Base-by-base conservation (phyloP, 2,113 vertebrate species). In the Hippolais icterina region DNA sequence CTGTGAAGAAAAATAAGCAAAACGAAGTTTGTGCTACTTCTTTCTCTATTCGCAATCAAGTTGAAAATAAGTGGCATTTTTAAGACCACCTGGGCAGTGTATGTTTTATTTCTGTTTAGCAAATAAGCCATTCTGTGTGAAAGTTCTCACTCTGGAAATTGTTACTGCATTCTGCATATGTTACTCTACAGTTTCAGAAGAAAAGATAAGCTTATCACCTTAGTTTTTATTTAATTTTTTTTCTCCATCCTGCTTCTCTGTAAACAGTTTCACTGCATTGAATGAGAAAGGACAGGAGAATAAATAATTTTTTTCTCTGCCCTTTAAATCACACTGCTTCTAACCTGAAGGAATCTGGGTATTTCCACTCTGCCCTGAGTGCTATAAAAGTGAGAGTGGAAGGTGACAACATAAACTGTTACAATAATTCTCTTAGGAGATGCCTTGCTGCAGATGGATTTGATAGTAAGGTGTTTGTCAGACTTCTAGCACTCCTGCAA, bases 391-490 rank as follows among this genome's bases (percentile, higher is more conserved):
- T 54, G 44, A 57, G n/a, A 96, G 65, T 21, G 37, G 76, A 96
- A 95, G 72, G 90, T 57, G 80, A 78, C 81, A 95, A 71, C 69
- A 81, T 57, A 86, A 94, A 86, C 93, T 89, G 90, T 90, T 93
- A 94, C 33, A 93, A 60, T 87, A 96, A 89, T 54, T 92, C 90
- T 88, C 65, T 71, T 28, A 79, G 83, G 85, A 93, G 31, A 22
- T 95, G 69, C 72, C 61, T 65, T 83, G 13, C 81, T 90, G 70
- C 65, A 78, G 60, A 57, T 31, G n/a, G 83, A 56, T 92, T 84
- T 65, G 77, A 54, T 82, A 50, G 64, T 15, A 83, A 56, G 33
- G 24, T 75, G 83, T 93, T 86, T 84, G 56, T 78, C 60, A 88
- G 72, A 66, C 60, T 94, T 83, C 15, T 27, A 35, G 44, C 46